Percentiles rank a stretch among this genome's conserved stretches.
These are phyloP conservation scores for Diplosoma virens DNA, from an alignment of 23 tunicate species.

Conservation along the genomic window DNA sequence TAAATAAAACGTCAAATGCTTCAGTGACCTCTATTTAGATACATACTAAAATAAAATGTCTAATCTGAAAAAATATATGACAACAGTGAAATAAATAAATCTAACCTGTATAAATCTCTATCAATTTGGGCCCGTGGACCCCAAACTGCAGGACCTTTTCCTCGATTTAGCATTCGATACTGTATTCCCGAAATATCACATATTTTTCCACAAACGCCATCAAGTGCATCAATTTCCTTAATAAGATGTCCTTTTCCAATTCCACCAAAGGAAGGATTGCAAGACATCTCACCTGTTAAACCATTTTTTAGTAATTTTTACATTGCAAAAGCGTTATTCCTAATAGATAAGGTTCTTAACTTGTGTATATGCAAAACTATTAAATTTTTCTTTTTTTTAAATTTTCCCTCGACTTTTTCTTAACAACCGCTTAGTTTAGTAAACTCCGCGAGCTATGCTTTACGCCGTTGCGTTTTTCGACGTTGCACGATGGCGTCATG, in stretches of 20 bases:
- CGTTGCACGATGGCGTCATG: no score
- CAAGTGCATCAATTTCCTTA: constrained; percentile 88
- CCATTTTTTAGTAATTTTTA: neutral
- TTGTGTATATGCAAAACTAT: no score
- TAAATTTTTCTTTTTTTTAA: no score
- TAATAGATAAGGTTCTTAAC: no score
- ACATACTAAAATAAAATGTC: no score
- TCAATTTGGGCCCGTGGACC: constrained; percentile 94
- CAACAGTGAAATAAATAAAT: neutral
- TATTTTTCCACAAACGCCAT: constrained; percentile 86
- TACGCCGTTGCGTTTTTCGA: no score
- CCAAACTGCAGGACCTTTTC: constrained; percentile 96
- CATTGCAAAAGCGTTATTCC: neutral
- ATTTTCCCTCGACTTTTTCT: no score
- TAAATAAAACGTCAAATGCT: no score
- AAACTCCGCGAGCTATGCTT: no score
- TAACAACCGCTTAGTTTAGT: no score
- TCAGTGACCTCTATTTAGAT: no score
- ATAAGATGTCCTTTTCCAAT: constrained; percentile 93
- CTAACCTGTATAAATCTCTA: constrained; percentile 65
- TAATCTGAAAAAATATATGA: no score
- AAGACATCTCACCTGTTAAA: constrained; percentile 89
- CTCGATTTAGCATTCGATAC: constrained; percentile 65
- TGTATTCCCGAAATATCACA: constrained; percentile 93
- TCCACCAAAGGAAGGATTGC: constrained; percentile 97